Evolutionary conservation across 2,888 invertebrate species (phyloP), one percentile per base, ranked within the genome.

Genomic region (Frankliniella fusca): DNA sequence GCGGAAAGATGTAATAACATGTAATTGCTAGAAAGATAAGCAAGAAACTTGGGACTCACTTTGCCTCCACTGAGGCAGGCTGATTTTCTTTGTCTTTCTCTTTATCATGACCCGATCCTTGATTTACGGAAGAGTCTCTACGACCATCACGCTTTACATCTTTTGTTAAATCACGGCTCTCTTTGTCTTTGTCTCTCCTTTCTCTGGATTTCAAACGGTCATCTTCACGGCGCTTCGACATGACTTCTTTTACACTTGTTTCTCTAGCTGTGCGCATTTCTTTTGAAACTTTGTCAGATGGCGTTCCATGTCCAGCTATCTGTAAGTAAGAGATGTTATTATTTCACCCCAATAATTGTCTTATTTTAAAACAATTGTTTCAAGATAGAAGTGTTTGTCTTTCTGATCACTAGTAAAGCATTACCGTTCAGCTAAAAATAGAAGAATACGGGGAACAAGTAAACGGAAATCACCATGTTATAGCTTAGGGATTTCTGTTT

Each of bases 191-290:
- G 65, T 84, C 18, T 80, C 18, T 76, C 70, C 83, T 80, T 83
- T 83, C 76, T 83, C 50, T 83, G 83, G 80, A 84, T 83, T 80
- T 80, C 48, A 12, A 11, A 61, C 81, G 80, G 54, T 83, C 84
- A 82, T 84, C 54, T 61, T 83, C 81, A 82, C 83, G 81, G n/a
- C 70, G 81, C 65, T 84, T 84, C 12, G 70, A 48, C 20, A 61
- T 80, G 23, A 84, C 83, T 80, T 84, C 83, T 48, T 84, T 83
- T 38, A 83, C 84, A 50, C 70, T 81, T 48, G 76, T 82, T 27
- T 82, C 83, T 20, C 48, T 81, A n/a, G 79, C 81, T 23, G 81
- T 54, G 15, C 80, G 76, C 81, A 48, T 70, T 23, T 84, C 83
- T 70, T 83, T 83, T 54, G 80, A 83, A 23, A 83, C 84, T 81